Evolutionary conservation across 2,888 invertebrate species (phyloP), one percentile per base, ranked within the genome.

Genomic region (Cepaea hortensis): DNA sequence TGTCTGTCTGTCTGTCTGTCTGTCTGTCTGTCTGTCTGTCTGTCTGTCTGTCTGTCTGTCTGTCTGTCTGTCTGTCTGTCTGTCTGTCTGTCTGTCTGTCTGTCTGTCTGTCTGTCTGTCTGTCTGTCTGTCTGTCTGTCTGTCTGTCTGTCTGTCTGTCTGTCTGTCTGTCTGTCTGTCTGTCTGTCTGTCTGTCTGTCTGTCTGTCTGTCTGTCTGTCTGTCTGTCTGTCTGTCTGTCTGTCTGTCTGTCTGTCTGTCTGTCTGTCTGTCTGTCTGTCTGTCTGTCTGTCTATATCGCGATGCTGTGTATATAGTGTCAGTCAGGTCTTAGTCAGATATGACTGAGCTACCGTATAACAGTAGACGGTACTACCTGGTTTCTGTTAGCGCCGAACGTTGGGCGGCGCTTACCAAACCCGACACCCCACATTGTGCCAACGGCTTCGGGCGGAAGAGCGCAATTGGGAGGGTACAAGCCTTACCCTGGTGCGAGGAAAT

Each of bases 1-100:
- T 72, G 23, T 72, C 70, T 72, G 23, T 72, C 70, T 72, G 23
- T 72, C 70, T 72, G 23, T 72, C 70, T 72, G 23, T 72, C 70
- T 72, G 23, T 72, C 70, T 72, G 70, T 72, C 23, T 72, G 70
- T 72, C 23, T 72, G 70, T 23, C 70, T 72, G 70, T 20, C n/a
- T 72, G n/a, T 23, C n/a, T 72, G 70, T 72, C 9, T 15, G 20
- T 68, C 9, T 18, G 15, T 18, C 9, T 68, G 15, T 68, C 9
- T 18, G 20, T 68, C 9, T 68, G 15, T 68, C 9, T 68, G 15
- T 68, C 9, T 68, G 20, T 68, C 9, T 68, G 20, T 68, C 9
- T 68, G 68, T 68, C 9, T 68, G 68, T 68, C 13, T 68, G 68
- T 68, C 9, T 68, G 68, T 68, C 9, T 68, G 68, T 68, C 9